A percentile compares a stretch with the other conserved stretches of the same genome.
Conservation (phyloP, 1,140 invertebrate species). For the Lordiphosa collinella region DNA sequence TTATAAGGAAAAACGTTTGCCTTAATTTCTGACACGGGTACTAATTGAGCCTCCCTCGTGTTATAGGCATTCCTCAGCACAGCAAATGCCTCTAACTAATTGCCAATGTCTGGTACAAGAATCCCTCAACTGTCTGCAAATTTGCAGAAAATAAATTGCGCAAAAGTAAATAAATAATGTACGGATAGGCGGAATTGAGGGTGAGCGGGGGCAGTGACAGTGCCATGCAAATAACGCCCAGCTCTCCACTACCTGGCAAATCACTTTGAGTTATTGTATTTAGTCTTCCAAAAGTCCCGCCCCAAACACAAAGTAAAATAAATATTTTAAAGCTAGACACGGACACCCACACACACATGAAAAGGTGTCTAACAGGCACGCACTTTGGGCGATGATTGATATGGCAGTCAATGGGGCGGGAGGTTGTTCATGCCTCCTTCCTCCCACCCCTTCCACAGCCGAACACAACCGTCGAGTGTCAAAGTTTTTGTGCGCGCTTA, state of each 20-base stretch:
- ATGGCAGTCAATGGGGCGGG: constrained; percentile 33
- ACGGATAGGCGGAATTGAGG: constrained; percentile 16
- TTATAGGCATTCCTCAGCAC: too few species aligned
- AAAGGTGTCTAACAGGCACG: constrained; percentile 41
- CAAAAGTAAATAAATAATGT: constrained; percentile 43
- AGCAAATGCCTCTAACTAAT: constrained; percentile 19
- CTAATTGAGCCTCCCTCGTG: too few species aligned
- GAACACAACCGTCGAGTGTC: constrained; percentile 63
- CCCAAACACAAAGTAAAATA: constrained; percentile 46
- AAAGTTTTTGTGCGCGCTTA: constrained; percentile 72
- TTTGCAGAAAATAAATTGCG: constrained; percentile 36
- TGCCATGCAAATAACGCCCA: constrained; percentile 52
- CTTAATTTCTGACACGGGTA: too few species aligned
- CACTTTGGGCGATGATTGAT: constrained; percentile 73
- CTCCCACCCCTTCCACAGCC: not conserved
- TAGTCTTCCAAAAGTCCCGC: constrained; percentile 46
- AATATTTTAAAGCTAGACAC: constrained; percentile 63
- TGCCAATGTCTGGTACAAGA: constrained; percentile 23
- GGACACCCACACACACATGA: not conserved
- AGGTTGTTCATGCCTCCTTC: constrained; percentile 28
- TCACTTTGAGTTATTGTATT: constrained; percentile 74
- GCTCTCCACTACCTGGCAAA: constrained; percentile 43
- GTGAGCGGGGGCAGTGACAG: not conserved
- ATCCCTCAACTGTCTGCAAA: constrained; percentile 34
- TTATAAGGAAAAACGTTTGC: too few species aligned